A percentile compares a stretch with the other conserved stretches of the same genome.
Evolutionary conservation across 1,140 invertebrate species (phyloP).

Genomic region (Aphis craccivora): DNA sequence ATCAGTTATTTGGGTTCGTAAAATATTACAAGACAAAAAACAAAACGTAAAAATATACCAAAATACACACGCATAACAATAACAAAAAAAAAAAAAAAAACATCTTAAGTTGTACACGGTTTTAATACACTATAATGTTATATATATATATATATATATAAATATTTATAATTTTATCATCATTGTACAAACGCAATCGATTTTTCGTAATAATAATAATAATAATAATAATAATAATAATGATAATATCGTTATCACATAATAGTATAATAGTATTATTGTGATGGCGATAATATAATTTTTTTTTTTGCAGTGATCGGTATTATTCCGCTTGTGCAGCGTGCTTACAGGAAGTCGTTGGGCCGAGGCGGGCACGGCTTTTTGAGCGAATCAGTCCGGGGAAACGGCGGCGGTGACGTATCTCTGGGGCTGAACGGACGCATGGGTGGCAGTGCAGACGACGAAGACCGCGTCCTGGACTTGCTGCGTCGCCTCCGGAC

Average conservation of each 20-base stretch:
- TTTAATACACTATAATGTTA: not conserved
- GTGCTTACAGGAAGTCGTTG: conserved; percentile 52
- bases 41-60: not conserved
- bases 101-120: not conserved
- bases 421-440: conserved; percentile 59
- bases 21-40: not conserved
- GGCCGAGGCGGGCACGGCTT: conserved; percentile 57
- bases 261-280: not conserved
- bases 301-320: not conserved
- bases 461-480: conserved; percentile 72
- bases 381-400: conserved; percentile 55
- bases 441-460: conserved; percentile 68
- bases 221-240: not conserved
- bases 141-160: not conserved
- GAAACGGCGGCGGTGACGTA: conserved; percentile 64
- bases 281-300: not conserved
- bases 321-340: not conserved
- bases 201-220: not conserved
- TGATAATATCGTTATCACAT: conserved; percentile 11
- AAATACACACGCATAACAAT: conserved; percentile 1
- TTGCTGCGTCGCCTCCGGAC: conserved; percentile 75
- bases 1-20: not conserved
- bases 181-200: not conserved
- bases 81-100: not conserved
- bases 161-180: not conserved